Base-by-base conservation (phyloP, 23 tunicate species). In the Diplosoma virens region DNA sequence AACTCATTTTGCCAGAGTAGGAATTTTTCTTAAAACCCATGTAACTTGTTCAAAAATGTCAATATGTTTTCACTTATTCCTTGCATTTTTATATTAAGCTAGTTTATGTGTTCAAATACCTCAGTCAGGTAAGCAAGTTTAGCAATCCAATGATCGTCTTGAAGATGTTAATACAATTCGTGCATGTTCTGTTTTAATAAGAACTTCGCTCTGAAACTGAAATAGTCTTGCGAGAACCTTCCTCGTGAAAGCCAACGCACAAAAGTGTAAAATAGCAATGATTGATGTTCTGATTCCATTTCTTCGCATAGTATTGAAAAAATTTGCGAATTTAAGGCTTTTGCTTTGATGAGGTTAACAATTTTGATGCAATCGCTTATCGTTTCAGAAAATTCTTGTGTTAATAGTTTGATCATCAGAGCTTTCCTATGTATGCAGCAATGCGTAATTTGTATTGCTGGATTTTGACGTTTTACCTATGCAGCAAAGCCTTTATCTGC, bases 101-200 rank as follows among this genome's bases (percentile, higher is more conserved):
- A 20, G 21, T 58, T 58, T 20, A 20, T 17, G 24, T 58, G 66
- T 58, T 58, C 22, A 21, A 58, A 58, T 58, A 58, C 9, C 22
- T 58, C 7, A 20, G 66, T 23, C 66, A 58, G 36, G 76, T 70
- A 37, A 35, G 76, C 76, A 20, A 70, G 26, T 30, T 37, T 70
- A 20, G 66, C 76, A 70, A 27, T 20, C 76, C 76, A 70, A 36
- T 70, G 30, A 35, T 70, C 76, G 26, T 20, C 5, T 70, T 27
- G 59, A 21, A 17, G 53, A 30, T 14, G 35, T 1, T 31, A 2
- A 67, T 18, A 23, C 46, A 31, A 23, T 67, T 21, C 66, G 25
- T 21, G 24, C 21, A 11, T 17, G 24, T 58, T 58, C 25, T 58
- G 24, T 16, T 58, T 21, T 67, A 21, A 17, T 21, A 20, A 58